Percentiles rank a stretch among this genome's conserved stretches.
Conservation (phyloP, 2,888 invertebrate species). For the Julus scandinavius region DNA sequence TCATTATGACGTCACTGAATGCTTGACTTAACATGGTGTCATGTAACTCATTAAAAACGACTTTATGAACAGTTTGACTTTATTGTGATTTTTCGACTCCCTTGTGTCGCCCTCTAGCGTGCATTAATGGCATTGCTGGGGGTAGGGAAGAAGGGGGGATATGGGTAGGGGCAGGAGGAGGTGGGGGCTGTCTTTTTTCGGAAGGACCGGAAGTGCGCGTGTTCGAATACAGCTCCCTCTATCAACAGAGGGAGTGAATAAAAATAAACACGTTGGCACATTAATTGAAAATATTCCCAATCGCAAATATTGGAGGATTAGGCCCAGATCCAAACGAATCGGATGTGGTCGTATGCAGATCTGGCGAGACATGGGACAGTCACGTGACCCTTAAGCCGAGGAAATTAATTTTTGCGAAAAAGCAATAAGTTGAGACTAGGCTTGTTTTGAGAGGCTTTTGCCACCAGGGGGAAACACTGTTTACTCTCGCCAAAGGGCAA, state of each 20-base stretch:
- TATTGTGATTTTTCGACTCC: too few species aligned
- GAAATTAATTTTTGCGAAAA: constrained; percentile 21
- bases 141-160: too few species aligned
- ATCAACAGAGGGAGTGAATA: neutral
- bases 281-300: neutral
- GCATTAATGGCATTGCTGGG: too few species aligned
- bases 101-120: too few species aligned
- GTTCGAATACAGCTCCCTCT: neutral
- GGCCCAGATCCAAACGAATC: neutral
- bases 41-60: too few species aligned
- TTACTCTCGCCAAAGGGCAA: too few species aligned
- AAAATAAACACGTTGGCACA: neutral
- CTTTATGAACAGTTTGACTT: too few species aligned
- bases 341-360: neutral
- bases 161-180: too few species aligned
- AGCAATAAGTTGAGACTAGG: neutral
- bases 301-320: constrained; percentile 11
- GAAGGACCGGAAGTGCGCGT: neutral
- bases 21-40: too few species aligned
- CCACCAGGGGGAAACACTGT: too few species aligned
- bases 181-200: neutral
- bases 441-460: too few species aligned
- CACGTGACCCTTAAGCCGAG: neutral
- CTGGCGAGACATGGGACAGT: neutral
- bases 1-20: too few species aligned